phyloP scores from a whole-genome alignment of 2,888 invertebrate species.

The Galerucella nymphaeae region DNA sequence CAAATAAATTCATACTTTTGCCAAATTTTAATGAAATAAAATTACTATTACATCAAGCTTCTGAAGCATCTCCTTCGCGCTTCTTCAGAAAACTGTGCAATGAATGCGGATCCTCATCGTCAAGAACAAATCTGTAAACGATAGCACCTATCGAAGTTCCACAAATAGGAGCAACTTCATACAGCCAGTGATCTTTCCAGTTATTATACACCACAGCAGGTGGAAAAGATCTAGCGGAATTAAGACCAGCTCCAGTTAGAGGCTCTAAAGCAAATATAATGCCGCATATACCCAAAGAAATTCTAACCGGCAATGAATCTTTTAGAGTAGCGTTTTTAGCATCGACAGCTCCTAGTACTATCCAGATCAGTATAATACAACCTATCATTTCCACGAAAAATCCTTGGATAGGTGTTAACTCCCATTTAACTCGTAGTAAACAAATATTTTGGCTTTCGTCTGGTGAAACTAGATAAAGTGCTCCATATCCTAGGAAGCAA shows the following conservation, averaged over 20 bases:
- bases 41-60: neutral
- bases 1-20: too few species aligned
- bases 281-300: conserved; percentile 10
- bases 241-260: conserved; percentile 42
- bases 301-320: conserved; percentile 39
- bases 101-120: conserved; percentile 26
- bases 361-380: conserved; percentile 31
- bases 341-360: conserved; percentile 35
- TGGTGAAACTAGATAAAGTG: conserved; percentile 28
- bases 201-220: conserved; percentile 35
- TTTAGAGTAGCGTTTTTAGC: conserved; percentile 8
- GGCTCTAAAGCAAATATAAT: conserved; percentile 28
- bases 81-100: conserved; percentile 16
- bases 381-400: conserved; percentile 38
- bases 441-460: conserved; percentile 23
- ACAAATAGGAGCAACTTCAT: conserved; percentile 35
- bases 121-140: conserved; percentile 39
- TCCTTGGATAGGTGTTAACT: conserved; percentile 26
- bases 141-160: conserved; percentile 35
- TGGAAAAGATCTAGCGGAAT: conserved; percentile 43
- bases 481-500: conserved; percentile 37
- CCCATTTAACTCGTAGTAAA: conserved; percentile 25
- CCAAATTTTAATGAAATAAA: neutral
- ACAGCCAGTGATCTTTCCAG: conserved; percentile 40
- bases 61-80: neutral